Evolutionary conservation across 2,797 vertebrate species (phyloP).

Genomic region (Spatula clypeata): DNA sequence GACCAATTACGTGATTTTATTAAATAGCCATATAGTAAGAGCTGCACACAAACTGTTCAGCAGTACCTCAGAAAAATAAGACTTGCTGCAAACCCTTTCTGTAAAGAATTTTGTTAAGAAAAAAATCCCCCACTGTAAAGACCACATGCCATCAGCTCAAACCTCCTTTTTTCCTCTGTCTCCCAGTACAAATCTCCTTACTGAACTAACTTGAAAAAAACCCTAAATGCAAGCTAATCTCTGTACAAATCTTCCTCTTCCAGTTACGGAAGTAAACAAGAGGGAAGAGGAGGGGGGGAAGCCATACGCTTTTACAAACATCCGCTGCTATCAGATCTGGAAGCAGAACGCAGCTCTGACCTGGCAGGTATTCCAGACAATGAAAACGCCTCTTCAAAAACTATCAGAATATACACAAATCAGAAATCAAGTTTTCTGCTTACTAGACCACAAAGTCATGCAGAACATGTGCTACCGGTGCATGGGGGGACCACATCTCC

Average conservation of each 20-base stretch:
- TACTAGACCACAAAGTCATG: background rate
- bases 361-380: background rate
- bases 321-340: background rate
- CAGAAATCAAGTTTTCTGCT: background rate
- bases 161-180: background rate
- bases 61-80: background rate
- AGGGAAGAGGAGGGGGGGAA: background rate
- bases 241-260: background rate
- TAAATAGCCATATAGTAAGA: background rate
- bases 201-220: background rate
- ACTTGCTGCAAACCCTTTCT: background rate
- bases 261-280: conserved; percentile 3
- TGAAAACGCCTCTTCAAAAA: background rate
- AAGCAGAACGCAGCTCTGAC: background rate
- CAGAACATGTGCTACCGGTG: background rate
- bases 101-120: background rate
- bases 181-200: background rate
- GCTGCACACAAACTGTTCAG: background rate
- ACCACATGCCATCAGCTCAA: background rate
- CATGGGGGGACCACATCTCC: background rate
- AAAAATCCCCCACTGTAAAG: background rate
- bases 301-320: background rate
- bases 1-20: background rate
- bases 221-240: background rate
- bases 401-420: background rate